Conservation (phyloP, 2,888 invertebrate genomes). For the Andrena trimmerana region DNA sequence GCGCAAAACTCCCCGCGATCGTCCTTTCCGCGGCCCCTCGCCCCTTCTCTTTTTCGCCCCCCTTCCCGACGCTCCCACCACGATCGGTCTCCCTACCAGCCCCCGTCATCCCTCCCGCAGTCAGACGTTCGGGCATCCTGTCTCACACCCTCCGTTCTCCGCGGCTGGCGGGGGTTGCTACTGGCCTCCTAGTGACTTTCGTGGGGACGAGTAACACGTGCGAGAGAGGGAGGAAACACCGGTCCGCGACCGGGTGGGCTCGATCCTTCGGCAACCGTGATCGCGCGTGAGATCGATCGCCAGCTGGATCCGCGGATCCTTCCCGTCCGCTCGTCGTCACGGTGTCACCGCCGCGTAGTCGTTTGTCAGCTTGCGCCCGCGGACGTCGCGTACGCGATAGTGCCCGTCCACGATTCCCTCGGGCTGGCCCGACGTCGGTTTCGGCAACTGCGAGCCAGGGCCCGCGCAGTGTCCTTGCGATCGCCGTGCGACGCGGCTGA, state of each 20-base stretch:
- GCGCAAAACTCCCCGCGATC: slow-evolving; percentile 43
- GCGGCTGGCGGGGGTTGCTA: slow-evolving; percentile 68
- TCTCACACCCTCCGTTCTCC: slow-evolving; percentile 59
- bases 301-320: slow-evolving; percentile 13
- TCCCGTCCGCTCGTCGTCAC: neutral
- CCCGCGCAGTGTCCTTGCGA: no score
- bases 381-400: slow-evolving; percentile 5
- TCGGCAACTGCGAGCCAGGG: no score
- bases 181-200: slow-evolving; percentile 77
- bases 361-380: no score
- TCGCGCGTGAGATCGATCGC: no score
- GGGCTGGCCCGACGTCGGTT: neutral
- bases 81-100: slow-evolving; percentile 26
- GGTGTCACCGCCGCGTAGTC: no score
- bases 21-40: slow-evolving; percentile 22
- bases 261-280: neutral
- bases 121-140: slow-evolving; percentile 61
- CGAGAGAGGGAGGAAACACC: slow-evolving; percentile 67
- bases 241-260: slow-evolving; percentile 46
- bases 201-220: slow-evolving; percentile 80
- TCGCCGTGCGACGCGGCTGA: neutral
- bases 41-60: slow-evolving; percentile 35
- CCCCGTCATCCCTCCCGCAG: slow-evolving; percentile 51
- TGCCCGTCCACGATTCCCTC: neutral
- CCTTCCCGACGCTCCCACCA: slow-evolving; percentile 49